Conservation (phyloP, 2,113 vertebrate species). For the Lepisosteus osseus region DNA sequence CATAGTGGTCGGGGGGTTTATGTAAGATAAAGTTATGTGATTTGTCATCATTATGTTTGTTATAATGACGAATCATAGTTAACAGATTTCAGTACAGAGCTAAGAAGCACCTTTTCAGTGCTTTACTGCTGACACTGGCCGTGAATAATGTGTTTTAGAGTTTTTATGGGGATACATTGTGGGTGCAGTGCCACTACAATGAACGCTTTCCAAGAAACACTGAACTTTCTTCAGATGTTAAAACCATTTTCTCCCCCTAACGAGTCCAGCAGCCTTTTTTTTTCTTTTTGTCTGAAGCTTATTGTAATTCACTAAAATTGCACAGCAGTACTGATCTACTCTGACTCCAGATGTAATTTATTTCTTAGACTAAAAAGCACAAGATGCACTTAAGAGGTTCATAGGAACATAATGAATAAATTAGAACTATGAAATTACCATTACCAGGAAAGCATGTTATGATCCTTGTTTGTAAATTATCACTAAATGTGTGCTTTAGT, state of each 20-base stretch:
- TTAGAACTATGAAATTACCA: slow-evolving; percentile 28
- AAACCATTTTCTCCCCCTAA: background rate
- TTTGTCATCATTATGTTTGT: no score
- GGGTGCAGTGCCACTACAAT: no score
- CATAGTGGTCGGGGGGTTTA: no score
- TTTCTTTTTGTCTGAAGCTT: background rate
- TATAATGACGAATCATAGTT: no score
- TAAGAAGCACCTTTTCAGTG: no score
- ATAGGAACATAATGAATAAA: slow-evolving; percentile 24
- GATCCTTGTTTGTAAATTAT: slow-evolving; percentile 19
- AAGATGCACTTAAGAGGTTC: slow-evolving; percentile 30
- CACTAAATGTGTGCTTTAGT: background rate
- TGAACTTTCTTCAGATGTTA: no score
- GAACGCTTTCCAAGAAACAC: no score
- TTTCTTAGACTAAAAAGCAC: slow-evolving; percentile 21
- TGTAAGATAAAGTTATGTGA: no score
- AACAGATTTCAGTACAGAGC: no score
- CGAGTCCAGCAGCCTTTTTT: background rate
- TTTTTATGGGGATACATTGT: no score
- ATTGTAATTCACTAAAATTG: slow-evolving; percentile 11
- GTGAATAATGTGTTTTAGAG: no score
- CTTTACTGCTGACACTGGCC: no score
- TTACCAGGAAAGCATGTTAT: slow-evolving; percentile 4
- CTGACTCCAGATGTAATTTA: slow-evolving; percentile 19
- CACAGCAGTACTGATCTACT: background rate